phyloP scores from a whole-genome alignment of 2,113 vertebrate species.

The Clarias gariepinus region DNA sequence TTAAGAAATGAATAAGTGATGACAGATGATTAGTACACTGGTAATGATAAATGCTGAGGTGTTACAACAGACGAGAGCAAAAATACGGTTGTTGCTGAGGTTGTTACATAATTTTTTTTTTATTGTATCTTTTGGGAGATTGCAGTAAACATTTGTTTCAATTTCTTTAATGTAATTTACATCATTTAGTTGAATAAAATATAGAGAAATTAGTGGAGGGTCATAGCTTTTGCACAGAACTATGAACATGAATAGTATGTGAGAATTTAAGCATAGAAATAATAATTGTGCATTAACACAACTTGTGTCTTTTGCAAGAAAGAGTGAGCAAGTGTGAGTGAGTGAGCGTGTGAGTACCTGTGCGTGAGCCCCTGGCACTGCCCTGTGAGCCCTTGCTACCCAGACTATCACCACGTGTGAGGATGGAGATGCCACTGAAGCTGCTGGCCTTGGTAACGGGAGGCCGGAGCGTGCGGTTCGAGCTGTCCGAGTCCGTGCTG shows the following conservation, averaged over 20 bases:
- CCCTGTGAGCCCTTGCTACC: constrained; percentile 86
- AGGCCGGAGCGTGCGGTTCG: constrained; percentile 85
- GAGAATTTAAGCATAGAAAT: not conserved
- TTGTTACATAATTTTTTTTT: too few species aligned
- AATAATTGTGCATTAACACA: not conserved
- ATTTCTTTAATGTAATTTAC: too few species aligned
- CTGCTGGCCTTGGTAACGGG: constrained; percentile 99
- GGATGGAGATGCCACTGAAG: constrained; percentile 98
- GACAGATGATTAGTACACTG: too few species aligned
- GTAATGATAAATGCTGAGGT: too few species aligned
- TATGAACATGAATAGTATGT: not conserved
- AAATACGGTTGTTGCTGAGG: too few species aligned
- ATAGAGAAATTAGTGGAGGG: too few species aligned
- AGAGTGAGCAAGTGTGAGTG: not conserved
- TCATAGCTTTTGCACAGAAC: too few species aligned
- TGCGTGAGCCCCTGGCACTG: constrained; percentile 81
- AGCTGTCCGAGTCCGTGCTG: constrained; percentile 96
- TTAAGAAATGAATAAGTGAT: too few species aligned
- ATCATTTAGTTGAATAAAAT: too few species aligned
- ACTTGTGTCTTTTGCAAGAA: not conserved
- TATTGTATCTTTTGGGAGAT: too few species aligned
- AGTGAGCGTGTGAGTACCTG: constrained; percentile 72
- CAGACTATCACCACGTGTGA: constrained; percentile 92
- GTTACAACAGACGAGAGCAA: too few species aligned
- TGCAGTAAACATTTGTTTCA: too few species aligned